Evolutionary conservation across 2,888 invertebrate species (phyloP).

Genomic region (Andrena hattorfiana): DNA sequence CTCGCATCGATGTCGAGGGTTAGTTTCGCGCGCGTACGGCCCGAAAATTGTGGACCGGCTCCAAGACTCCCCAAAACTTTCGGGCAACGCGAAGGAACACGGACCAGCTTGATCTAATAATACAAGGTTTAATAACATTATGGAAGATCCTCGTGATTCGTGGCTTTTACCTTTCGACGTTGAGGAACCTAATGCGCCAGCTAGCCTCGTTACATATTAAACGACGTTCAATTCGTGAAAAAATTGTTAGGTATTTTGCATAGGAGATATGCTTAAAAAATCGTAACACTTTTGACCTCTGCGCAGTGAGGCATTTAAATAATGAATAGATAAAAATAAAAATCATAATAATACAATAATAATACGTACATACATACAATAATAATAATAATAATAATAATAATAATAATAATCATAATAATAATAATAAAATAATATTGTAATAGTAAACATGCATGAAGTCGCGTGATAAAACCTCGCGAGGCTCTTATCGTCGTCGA

Average conservation of each 20-base stretch:
- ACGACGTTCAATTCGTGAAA: conserved; percentile 6
- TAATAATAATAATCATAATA: conserved; percentile 76
- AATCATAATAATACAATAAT: conserved; percentile 71
- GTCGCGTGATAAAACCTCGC: conserved; percentile 57
- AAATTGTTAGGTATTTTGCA: conserved; percentile 24
- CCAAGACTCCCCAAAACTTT: conserved; percentile 58
- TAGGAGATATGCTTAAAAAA: conserved; percentile 47
- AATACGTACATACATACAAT: conserved; percentile 66
- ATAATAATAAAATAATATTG: conserved; percentile 76
- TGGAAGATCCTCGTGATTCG: conserved; percentile 52
- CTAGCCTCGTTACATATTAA: conserved; percentile 58
- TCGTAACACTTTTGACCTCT: conserved; percentile 55
- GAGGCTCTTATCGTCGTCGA: conserved; percentile 60
- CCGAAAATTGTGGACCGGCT: conserved; percentile 59
- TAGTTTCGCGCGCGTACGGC: neutral
- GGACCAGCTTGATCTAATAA: neutral
- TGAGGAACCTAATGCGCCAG: conserved; percentile 57
- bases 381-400: conserved; percentile 69
- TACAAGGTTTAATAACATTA: neutral
- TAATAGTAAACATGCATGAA: conserved; percentile 83
- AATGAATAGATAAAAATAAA: conserved; percentile 72
- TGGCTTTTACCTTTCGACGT: conserved; percentile 30
- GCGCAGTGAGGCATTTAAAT: conserved; percentile 64
- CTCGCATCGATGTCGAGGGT: neutral
- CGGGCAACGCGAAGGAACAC: conserved; percentile 3